Evolutionary conservation across 2,113 vertebrate genomes (phyloP).

Genomic region (Megatriorchis doriae): DNA sequence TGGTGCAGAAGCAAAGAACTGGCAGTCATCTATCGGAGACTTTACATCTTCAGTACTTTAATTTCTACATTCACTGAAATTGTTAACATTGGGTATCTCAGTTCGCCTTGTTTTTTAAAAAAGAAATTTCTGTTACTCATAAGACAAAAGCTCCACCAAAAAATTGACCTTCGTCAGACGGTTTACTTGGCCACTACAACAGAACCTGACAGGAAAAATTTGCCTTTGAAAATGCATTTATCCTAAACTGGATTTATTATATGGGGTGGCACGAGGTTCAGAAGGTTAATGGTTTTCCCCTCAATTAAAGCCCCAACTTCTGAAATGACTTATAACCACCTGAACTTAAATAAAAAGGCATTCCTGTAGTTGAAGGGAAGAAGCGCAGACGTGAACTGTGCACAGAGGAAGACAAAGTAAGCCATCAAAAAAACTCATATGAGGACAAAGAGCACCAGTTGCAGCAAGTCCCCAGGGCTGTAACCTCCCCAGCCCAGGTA

Average conservation of each 20-base stretch:
- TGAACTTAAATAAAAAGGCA: not conserved
- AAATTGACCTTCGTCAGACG: rapidly evolving
- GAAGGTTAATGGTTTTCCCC: not conserved
- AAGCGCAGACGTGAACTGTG: rapidly evolving
- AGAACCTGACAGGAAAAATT: not conserved
- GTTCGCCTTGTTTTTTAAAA: not conserved
- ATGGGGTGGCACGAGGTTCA: not conserved
- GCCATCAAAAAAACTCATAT: rapidly evolving
- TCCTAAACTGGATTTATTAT: not conserved
- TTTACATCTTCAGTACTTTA: not conserved
- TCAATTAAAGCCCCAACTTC: not conserved
- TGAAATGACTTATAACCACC: not conserved
- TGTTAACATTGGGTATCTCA: rapidly evolving
- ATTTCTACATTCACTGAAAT: rapidly evolving
- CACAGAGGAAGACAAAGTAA: no score
- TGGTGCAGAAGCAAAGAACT: not conserved
- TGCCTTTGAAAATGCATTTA: not conserved
- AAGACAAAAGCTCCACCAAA: not conserved
- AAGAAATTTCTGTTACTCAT: not conserved
- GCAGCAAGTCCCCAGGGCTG: no score
- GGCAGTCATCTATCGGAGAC: no score
- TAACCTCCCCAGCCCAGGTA: no score
- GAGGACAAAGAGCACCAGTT: no score
- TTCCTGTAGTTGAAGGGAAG: not conserved
- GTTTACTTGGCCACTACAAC: not conserved